Conservation (phyloP, 2,888 invertebrate genomes). For the Caenorhabditis panamensis region DNA sequence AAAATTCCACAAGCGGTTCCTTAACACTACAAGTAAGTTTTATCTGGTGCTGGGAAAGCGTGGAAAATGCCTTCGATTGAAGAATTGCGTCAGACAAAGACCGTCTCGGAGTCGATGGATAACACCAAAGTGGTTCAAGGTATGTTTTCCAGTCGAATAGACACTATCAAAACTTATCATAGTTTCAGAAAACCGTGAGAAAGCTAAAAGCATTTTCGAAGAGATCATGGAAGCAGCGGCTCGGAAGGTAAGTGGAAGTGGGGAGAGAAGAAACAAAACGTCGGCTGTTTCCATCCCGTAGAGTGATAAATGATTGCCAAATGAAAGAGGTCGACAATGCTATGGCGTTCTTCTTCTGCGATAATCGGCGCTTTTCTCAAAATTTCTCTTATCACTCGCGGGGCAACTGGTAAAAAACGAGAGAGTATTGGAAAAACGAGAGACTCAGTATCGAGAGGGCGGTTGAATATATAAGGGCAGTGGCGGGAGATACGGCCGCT, state of each 20-base stretch:
- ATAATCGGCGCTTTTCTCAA: too few species aligned
- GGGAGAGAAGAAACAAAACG: too few species aligned
- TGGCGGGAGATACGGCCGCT: too few species aligned
- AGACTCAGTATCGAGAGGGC: too few species aligned
- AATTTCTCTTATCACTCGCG: too few species aligned
- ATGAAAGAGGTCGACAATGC: background rate
- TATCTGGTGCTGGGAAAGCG: too few species aligned
- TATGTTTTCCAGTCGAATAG: background rate
- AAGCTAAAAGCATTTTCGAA: constrained; percentile 42
- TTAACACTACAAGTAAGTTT: constrained; percentile 54
- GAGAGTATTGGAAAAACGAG: too few species aligned
- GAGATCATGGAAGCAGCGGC: constrained; percentile 59
- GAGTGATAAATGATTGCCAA: background rate
- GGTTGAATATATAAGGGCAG: too few species aligned
- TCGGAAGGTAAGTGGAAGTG: constrained; percentile 36
- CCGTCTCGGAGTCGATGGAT: constrained; percentile 4
- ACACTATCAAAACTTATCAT: background rate
- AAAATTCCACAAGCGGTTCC: constrained; percentile 45
- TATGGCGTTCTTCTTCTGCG: too few species aligned
- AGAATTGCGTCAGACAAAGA: constrained; percentile 29
- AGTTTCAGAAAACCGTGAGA: constrained; percentile 7
- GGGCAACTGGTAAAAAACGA: too few species aligned
- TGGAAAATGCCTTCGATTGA: background rate
- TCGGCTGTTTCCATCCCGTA: too few species aligned
- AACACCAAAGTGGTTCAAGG: background rate